Percentiles rank a stretch among this genome's conserved stretches.
phyloP scores from a whole-genome alignment of 2,113 vertebrate genomes.

The Neogobius melanostomus region DNA sequence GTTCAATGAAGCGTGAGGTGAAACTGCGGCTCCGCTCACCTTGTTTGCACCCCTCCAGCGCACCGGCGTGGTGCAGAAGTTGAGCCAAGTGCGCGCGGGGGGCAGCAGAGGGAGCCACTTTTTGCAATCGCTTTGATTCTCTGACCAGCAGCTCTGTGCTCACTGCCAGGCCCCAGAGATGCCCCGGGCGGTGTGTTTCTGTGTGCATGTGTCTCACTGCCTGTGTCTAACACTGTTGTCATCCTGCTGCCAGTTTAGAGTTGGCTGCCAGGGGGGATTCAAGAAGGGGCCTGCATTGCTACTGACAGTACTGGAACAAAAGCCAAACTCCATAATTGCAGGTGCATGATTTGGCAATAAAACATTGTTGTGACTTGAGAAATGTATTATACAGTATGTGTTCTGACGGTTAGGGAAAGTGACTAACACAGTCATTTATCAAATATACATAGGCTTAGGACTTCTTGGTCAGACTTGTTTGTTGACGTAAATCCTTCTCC shows the following conservation, averaged over 20 bases:
- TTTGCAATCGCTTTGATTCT: constrained; percentile 51
- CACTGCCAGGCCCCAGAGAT: constrained; percentile 58
- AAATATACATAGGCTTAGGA: neutral
- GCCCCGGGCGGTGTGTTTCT: constrained; percentile 46
- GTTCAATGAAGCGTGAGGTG: constrained; percentile 18
- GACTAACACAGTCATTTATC: neutral
- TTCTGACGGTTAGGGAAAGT: neutral
- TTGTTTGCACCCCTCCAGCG: constrained; percentile 29
- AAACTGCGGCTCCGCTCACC: constrained; percentile 36
- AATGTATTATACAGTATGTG: constrained; percentile 10
- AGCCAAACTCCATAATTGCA: constrained; percentile 22
- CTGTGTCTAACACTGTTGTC: constrained; percentile 49
- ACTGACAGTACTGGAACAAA: constrained; percentile 38
- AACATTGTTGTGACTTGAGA: constrained; percentile 10
- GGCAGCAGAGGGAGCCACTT: constrained; percentile 73
- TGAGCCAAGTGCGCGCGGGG: constrained; percentile 63
- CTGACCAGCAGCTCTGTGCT: constrained; percentile 44
- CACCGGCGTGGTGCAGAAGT: constrained; percentile 40
- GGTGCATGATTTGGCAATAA: constrained; percentile 4
- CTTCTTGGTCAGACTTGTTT: neutral
- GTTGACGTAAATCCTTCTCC: neutral
- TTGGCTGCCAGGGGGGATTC: constrained; percentile 48
- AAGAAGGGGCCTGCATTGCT: constrained; percentile 39
- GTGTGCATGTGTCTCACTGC: constrained; percentile 29
- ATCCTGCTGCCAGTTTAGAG: constrained; percentile 45